Base-by-base conservation (phyloP, 2,113 vertebrate species). In the Pipa parva region DNA sequence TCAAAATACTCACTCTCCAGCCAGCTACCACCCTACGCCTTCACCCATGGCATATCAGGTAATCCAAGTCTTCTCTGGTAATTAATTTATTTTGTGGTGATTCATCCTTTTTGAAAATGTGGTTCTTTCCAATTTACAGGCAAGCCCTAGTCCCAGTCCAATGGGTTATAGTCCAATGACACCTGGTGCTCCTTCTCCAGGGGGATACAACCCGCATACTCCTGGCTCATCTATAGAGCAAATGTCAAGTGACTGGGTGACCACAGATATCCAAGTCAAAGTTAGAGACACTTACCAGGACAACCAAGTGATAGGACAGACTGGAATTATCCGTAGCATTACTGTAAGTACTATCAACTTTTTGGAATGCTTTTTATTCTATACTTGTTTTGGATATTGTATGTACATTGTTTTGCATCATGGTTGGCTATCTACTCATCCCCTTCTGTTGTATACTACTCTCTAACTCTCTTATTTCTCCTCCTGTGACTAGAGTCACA, bases 41-140 rank as follows among this genome's bases (percentile, higher is more conserved):
- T 97, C 94, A 0, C 95, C 95, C 27, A 97, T 97, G 95, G 94
- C 95, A 0, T 97, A 97, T 25, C 95, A 97, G 92, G 94, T 95
- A 84, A 1, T 12, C n/a, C n/a, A 3, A 13, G 5, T 3, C 3
- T 21, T 42, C n/a, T n/a, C n/a, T n/a, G n/a, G n/a, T n/a, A n/a
- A n/a, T 33, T 33, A 7, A 12, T 33, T 33, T 33, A 12, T 33
- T 33, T 33, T 12, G 6, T 6, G 9, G 31, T 33, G 31, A 7
- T 42, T 3, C 39, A 42, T n/a, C 39, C 1, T 12, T 42, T 3
- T 42, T n/a, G n/a, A n/a, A n/a, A 49, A 49, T 11, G 2, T 12
- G 22, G 0, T 18, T 22, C 24, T 36, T 22, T 17, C 11, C 63
- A 69, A 27, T 36, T 31, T 28, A 45, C 65, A 96, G 93, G 94